These are phyloP conservation scores for Zhuqinia jingwanae DNA, from an alignment of 2,888 invertebrate genomes.

Conservation along the genomic window DNA sequence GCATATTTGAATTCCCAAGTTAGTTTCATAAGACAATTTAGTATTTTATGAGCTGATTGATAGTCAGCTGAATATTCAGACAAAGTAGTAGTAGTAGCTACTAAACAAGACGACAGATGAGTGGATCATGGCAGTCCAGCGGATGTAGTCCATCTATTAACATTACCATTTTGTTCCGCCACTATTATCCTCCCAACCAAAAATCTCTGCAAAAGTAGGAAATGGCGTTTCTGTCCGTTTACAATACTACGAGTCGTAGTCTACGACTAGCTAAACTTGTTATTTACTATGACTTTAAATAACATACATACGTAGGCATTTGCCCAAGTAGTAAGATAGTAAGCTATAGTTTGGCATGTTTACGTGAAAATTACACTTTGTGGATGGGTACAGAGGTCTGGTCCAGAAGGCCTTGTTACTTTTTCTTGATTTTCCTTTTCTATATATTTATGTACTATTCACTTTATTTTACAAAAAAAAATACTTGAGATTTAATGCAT, in stretches of 20 bases:
- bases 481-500: background rate
- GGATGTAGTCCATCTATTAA: constrained; percentile 55
- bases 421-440: constrained; percentile 32
- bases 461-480: constrained; percentile 1
- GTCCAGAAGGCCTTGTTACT: constrained; percentile 26
- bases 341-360: background rate
- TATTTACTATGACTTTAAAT: background rate
- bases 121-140: constrained; percentile 42
- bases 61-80: too few relatives aligned
- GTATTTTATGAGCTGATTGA: constrained; percentile 47
- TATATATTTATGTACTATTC: background rate
- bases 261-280: too few relatives aligned
- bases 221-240: too few relatives aligned
- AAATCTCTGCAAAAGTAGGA: background rate
- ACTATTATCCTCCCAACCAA: background rate
- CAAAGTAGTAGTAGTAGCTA: too few relatives aligned
- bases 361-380: constrained; percentile 46
- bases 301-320: too few relatives aligned
- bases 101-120: constrained; percentile 41
- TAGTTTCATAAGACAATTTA: background rate
- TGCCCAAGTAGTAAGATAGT: too few relatives aligned
- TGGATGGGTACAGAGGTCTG: constrained; percentile 16
- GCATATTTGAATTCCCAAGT: too few relatives aligned
- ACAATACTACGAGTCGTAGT: too few relatives aligned
- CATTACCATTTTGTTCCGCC: constrained; percentile 34